Evolutionary conservation across 1,140 invertebrate species (phyloP), one percentile per base, ranked within the genome.

Genomic region (Drosophila aff.): DNA sequence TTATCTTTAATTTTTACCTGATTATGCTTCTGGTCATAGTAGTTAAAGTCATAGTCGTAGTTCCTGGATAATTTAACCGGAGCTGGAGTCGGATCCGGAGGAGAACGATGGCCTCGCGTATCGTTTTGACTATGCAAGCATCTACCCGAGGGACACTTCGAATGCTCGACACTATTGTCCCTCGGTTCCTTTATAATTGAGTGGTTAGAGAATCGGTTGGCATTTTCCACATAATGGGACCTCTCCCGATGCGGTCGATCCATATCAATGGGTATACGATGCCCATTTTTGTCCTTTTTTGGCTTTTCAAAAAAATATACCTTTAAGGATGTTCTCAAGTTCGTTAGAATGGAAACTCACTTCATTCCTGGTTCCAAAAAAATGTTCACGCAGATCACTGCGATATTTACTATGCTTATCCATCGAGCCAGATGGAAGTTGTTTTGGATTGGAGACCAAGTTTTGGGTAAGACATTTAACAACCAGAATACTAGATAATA

Each of bases 321-420:
- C 18, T 26, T 18, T 10, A 18, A 16, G 26, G 28, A 16, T 21
- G 8, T 21, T 62, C 4, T 50, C 10, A 11, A 15, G 9, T 11
- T 55, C 3, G 0, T 21, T 6, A 11, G 0, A 23, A 0, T 2
- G 6, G 2, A 15, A 8, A 55, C 67, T 36, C 11, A 71, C 67
- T 26, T 8, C 7, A 26, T 31, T 16, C 2, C 18, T 36, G 9
- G 38, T 4, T n/a, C 31, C 67, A 38, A 15, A 33, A 4, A 68
- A 65, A 31, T 68, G 63, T 1, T 53, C 47, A 10, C 40, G 31
- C 7, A 43, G 11, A 4, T 69, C 46, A 7, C 23, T 23, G 11
- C 47, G 47, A 55, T 53, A 71, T 38, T 68, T 68, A 38, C 23
- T 71, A 18, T 31, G 40, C 5, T 44, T 53, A n/a, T 55, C 47